Evolutionary conservation across 2,888 invertebrate species (phyloP).

Genomic region (Gisinianus flammeolus): DNA sequence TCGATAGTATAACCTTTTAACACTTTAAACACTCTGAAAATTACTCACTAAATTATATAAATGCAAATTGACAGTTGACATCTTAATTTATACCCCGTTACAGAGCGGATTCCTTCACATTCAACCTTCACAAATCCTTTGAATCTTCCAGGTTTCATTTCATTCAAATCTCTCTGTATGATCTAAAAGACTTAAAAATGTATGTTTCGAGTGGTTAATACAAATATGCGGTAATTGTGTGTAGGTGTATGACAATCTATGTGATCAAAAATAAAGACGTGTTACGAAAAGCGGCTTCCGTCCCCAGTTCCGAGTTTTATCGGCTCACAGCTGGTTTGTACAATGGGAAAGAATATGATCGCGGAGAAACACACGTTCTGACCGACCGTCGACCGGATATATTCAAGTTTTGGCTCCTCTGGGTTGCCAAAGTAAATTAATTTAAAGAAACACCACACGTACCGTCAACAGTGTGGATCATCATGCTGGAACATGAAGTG

Average conservation of each 20-base stretch:
- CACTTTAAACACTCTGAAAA: no score
- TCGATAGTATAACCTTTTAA: no score
- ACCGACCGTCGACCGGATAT: slow-evolving; percentile 26
- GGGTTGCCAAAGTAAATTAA: slow-evolving; percentile 28
- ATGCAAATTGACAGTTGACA: no score
- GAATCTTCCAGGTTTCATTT: slow-evolving; percentile 88
- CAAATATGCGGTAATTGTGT: no score
- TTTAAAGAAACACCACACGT: no score
- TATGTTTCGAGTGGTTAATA: no score
- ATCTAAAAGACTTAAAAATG: no score
- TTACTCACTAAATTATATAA: no score
- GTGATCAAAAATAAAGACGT: background rate
- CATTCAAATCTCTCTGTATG: no score
- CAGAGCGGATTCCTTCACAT: slow-evolving; percentile 23
- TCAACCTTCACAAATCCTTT: slow-evolving; percentile 63
- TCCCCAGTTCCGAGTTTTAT: slow-evolving; percentile 19
- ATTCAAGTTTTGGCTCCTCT: slow-evolving; percentile 32
- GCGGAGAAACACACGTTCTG: slow-evolving; percentile 4
- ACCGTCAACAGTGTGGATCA: no score
- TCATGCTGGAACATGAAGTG: no score
- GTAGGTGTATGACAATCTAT: slow-evolving; percentile 44
- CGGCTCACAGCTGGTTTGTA: slow-evolving; percentile 11
- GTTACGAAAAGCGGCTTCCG: background rate
- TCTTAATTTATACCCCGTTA: no score
- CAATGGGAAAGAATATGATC: background rate